A percentile compares a stretch with the other conserved stretches of the same genome.
Evolutionary conservation across 2,888 invertebrate species (phyloP).

Genomic region (Piscicola geometra): DNA sequence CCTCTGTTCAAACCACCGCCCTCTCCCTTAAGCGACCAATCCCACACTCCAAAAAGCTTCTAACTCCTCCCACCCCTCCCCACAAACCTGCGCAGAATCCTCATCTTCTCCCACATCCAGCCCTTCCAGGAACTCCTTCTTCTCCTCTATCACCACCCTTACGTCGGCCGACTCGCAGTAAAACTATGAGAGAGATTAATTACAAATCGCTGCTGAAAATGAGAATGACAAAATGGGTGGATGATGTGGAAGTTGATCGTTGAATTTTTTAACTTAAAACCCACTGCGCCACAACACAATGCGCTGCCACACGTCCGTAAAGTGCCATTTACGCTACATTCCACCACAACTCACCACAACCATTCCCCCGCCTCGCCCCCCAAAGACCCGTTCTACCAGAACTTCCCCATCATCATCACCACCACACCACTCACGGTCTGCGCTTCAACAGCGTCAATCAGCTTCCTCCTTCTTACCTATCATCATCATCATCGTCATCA

Average conservation of each 20-base stretch:
- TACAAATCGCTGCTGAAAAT: neutral
- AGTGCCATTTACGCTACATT: neutral
- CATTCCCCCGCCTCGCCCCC: too few species aligned
- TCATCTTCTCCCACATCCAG: conserved; percentile 85
- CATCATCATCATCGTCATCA: too few species aligned
- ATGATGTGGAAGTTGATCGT: neutral
- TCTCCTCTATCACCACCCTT: conserved; percentile 85
- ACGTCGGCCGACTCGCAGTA: conserved; percentile 63
- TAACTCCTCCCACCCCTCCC: neutral
- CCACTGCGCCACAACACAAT: neutral
- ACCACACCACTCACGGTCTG: conserved; percentile 64
- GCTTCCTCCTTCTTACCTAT: conserved; percentile 63
- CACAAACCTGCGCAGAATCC: conserved; percentile 69
- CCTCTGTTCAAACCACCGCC: neutral
- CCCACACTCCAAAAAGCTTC: neutral
- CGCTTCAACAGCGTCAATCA: conserved; percentile 76
- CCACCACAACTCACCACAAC: neutral
- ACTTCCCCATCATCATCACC: neutral
- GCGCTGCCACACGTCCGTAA: neutral
- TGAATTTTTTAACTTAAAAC: neutral
- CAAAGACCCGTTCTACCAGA: neutral
- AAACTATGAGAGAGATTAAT: conserved; percentile 35
- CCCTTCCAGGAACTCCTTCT: conserved; percentile 64
- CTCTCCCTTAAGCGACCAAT: neutral
- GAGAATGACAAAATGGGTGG: neutral